Percentiles rank a stretch among this genome's conserved stretches.
Conservation (phyloP, 2,888 invertebrate genomes). For the Cheilosia grossa region DNA sequence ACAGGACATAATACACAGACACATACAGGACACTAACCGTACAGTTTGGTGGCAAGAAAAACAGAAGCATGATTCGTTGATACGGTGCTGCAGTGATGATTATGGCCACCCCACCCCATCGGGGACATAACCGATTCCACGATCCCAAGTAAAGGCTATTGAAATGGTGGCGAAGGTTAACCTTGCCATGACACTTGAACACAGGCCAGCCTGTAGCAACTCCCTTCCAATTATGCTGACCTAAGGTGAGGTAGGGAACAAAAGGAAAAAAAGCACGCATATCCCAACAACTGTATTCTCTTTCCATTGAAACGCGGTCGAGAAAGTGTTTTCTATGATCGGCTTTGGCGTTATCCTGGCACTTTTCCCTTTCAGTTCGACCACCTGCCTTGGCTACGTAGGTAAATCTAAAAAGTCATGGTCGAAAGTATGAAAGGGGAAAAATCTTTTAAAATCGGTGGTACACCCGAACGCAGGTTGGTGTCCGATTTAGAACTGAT, state of each 20-base stretch:
- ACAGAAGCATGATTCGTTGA: neutral
- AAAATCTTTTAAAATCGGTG: conserved; percentile 43
- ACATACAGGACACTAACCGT: neutral
- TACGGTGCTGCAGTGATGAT: conserved; percentile 3
- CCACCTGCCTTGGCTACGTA: neutral
- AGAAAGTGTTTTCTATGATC: conserved; percentile 37
- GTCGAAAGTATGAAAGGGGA: conserved; percentile 25
- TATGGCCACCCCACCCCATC: conserved; percentile 1
- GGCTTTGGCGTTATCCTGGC: conserved; percentile 27
- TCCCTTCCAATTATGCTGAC: conserved; percentile 40
- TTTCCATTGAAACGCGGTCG: conserved; percentile 27
- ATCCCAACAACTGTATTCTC: neutral
- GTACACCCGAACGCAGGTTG: conserved; percentile 57
- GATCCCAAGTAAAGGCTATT: conserved; percentile 10
- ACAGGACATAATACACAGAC: conserved; percentile 8
- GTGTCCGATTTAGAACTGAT: conserved; percentile 65
- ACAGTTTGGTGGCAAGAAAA: neutral
- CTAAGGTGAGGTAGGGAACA: neutral
- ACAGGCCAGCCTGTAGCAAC: neutral
- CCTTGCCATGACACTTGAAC: conserved; percentile 16
- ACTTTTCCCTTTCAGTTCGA: conserved; percentile 8
- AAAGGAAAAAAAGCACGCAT: neutral
- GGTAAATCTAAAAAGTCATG: conserved; percentile 48
- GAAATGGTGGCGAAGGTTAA: conserved; percentile 42
- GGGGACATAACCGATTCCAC: conserved; percentile 3